These are phyloP conservation scores for Lathamus discolor DNA, from an alignment of 2,113 vertebrate species.

Conservation along the genomic window DNA sequence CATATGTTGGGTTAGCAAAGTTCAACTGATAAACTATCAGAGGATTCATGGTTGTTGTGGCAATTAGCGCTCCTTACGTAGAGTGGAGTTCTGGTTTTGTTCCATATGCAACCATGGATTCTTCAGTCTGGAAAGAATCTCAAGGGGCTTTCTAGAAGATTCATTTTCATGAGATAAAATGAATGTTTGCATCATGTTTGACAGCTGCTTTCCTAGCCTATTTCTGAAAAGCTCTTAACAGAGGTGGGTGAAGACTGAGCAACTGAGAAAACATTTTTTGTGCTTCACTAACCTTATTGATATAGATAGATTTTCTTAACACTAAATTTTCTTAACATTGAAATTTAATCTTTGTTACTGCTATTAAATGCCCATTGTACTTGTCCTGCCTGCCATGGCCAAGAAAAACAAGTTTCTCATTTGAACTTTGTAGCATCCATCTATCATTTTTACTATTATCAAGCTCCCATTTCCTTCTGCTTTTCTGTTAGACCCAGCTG, in stretches of 20 bases:
- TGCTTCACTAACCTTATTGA: neutral
- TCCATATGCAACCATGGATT: neutral
- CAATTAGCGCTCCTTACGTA: neutral
- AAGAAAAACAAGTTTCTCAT: neutral
- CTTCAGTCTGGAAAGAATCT: neutral
- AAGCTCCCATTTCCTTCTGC: neutral
- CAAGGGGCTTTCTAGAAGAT: neutral
- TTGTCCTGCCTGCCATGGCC: neutral
- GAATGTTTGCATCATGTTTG: neutral
- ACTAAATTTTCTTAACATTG: neutral
- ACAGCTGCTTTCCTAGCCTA: neutral
- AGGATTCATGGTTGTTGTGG: neutral
- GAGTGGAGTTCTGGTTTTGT: neutral
- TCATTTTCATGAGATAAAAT: neutral
- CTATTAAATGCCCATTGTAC: neutral
- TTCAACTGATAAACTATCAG: neutral
- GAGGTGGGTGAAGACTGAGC: neutral
- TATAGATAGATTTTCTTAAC: neutral
- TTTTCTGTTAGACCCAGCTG: neutral
- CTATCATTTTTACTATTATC: neutral
- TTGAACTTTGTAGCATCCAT: neutral
- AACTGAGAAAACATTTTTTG: neutral
- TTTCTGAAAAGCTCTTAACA: neutral
- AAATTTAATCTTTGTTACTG: neutral
- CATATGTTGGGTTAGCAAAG: neutral